Conservation (phyloP, 2,113 vertebrate species). For the Calidris pygmaea region DNA sequence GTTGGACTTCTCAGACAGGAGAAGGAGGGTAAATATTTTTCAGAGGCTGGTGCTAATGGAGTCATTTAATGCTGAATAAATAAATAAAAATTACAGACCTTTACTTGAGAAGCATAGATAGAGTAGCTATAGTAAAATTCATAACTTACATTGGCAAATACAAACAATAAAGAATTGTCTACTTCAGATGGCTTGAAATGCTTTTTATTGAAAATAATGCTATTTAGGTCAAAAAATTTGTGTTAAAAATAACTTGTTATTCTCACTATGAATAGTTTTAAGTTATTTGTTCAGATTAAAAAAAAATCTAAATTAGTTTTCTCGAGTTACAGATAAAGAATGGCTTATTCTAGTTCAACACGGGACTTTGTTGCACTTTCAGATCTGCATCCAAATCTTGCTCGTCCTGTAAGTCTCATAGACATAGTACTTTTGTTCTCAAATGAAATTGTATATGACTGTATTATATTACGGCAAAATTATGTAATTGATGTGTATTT, state of each 20-base stretch:
- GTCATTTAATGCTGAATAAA: not conserved
- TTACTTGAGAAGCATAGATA: not conserved
- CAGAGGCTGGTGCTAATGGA: slow-evolving; percentile 18
- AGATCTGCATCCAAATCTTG: slow-evolving; percentile 87
- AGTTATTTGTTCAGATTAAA: slow-evolving; percentile 41
- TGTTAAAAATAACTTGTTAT: slow-evolving; percentile 38
- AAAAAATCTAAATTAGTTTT: slow-evolving; percentile 43
- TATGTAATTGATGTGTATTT: slow-evolving; percentile 54
- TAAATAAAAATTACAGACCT: not conserved
- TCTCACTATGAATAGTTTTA: slow-evolving; percentile 18
- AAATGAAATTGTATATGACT: slow-evolving; percentile 31
- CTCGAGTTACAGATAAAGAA: slow-evolving; percentile 72
- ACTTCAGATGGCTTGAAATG: not conserved
- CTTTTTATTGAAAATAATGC: slow-evolving; percentile 16
- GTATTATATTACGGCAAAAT: slow-evolving; percentile 41
- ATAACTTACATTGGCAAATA: not conserved
- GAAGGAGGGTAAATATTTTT: not conserved
- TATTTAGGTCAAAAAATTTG: slow-evolving; percentile 15
- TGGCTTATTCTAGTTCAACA: slow-evolving; percentile 69
- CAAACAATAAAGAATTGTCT: not conserved
- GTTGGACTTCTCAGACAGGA: not conserved
- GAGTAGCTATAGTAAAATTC: not conserved
- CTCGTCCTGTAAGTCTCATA: slow-evolving; percentile 82
- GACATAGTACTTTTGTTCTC: slow-evolving; percentile 38
- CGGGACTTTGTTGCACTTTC: slow-evolving; percentile 81